Conservation (phyloP, 2,113 vertebrate species). For the Chauna torquata region DNA sequence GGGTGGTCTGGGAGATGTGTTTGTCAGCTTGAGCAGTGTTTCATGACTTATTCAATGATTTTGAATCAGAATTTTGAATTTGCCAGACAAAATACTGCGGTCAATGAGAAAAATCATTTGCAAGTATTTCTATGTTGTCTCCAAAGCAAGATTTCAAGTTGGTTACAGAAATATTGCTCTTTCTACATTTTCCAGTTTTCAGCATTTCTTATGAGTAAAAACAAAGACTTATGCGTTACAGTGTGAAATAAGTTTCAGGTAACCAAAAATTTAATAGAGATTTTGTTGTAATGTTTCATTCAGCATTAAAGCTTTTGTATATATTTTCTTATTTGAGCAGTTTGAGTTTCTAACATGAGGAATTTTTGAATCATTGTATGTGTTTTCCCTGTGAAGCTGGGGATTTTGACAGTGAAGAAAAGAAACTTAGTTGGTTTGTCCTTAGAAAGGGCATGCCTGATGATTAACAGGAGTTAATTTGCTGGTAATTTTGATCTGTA, state of each 20-base stretch:
- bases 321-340: background rate
- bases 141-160: background rate
- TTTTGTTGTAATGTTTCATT: background rate
- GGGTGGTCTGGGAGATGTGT: too few species aligned
- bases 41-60: background rate
- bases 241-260: background rate
- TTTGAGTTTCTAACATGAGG: background rate
- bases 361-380: background rate
- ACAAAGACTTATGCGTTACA: background rate
- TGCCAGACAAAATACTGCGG: background rate
- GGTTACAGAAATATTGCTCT: background rate
- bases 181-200: background rate
- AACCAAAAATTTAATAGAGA: background rate
- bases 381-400: background rate
- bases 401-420: slow-evolving; percentile 24
- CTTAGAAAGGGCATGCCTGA: background rate
- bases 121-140: background rate
- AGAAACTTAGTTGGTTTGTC: slow-evolving; percentile 2
- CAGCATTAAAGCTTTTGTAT: background rate
- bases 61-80: too few species aligned
- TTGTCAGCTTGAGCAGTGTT: background rate
- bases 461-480: slow-evolving; percentile 35
- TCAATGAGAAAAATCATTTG: rapidly evolving
- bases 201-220: background rate
- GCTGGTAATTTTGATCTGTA: background rate